Conservation (phyloP, 2,888 invertebrate genomes). For the Chrysina gloriosa region DNA sequence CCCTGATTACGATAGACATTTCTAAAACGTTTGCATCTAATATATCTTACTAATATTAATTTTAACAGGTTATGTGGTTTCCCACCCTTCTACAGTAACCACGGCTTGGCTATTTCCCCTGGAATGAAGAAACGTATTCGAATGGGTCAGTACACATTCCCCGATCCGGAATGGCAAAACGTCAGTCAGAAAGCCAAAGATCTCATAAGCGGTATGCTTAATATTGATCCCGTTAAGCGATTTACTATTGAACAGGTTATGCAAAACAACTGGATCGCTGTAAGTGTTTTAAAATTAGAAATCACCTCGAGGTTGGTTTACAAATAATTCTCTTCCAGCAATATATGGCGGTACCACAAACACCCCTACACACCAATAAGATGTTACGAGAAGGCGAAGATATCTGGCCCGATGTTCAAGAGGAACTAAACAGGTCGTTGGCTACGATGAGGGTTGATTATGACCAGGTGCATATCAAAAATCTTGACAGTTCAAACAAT, state of each 20-base stretch:
- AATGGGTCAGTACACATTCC: constrained; percentile 97
- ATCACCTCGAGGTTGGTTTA: background rate
- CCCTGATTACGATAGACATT: background rate
- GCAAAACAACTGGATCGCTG: constrained; percentile 87
- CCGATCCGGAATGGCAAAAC: constrained; percentile 94
- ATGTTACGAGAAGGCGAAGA: constrained; percentile 92
- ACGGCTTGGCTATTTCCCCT: constrained; percentile 97
- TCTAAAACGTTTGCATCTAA: background rate
- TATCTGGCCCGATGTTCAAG: constrained; percentile 97
- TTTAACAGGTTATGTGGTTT: constrained; percentile 86
- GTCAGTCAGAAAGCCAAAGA: constrained; percentile 96
- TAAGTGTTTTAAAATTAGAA: constrained; percentile 64
- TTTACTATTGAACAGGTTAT: constrained; percentile 92
- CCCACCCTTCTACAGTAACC: constrained; percentile 98
- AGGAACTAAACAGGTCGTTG: constrained; percentile 97
- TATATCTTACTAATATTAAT: no score
- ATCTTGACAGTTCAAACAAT: constrained; percentile 92
- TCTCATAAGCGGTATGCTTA: constrained; percentile 93
- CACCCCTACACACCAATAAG: constrained; percentile 91
- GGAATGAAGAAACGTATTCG: constrained; percentile 98
- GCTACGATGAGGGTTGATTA: constrained; percentile 99
- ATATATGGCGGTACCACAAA: constrained; percentile 91
- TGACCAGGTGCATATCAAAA: constrained; percentile 94
- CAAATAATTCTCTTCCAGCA: constrained; percentile 57
- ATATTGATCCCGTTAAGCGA: constrained; percentile 92